These are phyloP conservation scores for Chlamydotis undulata DNA, from an alignment of 2,113 vertebrate genomes.

Conservation along the genomic window DNA sequence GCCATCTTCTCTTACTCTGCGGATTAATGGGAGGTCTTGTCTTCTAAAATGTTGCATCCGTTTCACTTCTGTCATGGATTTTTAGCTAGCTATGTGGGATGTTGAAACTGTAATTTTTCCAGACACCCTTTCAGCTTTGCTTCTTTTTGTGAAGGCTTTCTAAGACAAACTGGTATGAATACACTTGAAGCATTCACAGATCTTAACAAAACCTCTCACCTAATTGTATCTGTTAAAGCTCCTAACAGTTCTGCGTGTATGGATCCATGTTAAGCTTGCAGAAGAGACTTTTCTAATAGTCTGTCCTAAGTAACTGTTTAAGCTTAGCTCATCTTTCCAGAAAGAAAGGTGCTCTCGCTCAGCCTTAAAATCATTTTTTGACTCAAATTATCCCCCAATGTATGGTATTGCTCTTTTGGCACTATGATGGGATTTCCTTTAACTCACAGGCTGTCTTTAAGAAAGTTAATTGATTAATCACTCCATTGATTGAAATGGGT, in stretches of 20 bases:
- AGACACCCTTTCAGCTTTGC: neutral
- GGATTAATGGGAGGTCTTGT: neutral
- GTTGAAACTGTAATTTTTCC: neutral
- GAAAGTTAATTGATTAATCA: neutral
- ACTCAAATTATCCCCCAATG: neutral
- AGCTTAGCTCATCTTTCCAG: neutral
- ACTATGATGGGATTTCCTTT: neutral
- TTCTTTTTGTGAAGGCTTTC: neutral
- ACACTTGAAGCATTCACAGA: neutral
- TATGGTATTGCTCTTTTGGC: neutral
- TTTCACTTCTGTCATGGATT: neutral
- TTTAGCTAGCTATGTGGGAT: neutral
- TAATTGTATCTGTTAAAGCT: neutral
- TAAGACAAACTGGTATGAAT: neutral
- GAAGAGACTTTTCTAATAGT: neutral
- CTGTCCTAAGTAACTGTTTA: neutral
- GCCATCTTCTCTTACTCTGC: neutral
- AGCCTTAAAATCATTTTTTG: neutral
- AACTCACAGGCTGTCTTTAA: neutral
- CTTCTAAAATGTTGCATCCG: rapidly evolving
- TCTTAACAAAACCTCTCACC: neutral
- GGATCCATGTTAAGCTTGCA: neutral
- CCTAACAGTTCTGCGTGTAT: neutral
- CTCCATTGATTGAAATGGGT: neutral
- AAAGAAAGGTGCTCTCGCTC: neutral